Evolutionary conservation across 2,797 vertebrate species (phyloP), one percentile per base, ranked within the genome.

Genomic region (Melanotaenia nigrans): DNA sequence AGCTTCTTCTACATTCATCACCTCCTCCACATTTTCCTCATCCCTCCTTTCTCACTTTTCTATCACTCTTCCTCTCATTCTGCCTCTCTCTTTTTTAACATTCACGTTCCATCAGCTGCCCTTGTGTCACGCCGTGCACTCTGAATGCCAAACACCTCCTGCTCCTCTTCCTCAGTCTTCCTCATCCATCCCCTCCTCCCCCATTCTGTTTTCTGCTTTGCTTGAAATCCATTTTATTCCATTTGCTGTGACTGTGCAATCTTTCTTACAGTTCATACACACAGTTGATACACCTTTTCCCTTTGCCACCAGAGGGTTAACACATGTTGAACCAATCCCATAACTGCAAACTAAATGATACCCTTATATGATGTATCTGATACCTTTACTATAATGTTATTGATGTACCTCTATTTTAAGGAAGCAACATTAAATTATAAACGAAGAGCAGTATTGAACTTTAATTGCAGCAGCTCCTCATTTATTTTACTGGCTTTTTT

Each of bases 31-130:
- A 49, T 62, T 83, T 73, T 74, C 73, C 66, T 85, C 81, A 70
- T 73, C 61, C 49, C 73, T 68, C 62, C 64, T 30, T 71, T 73
- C 77, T 78, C 80, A 84, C 78, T 62, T 66, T 80, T 77, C 64
- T 18, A 62, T 81, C 79, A 61, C 64, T 67, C 74, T 47, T 33
- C 65, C 71, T 77, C 72, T 61, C 62, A 73, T 55, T 60, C 72
- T 59, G 42, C 67, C 77, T 64, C 67, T 68, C 63, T 62, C 38
- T 72, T 63, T 86, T 83, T 89, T 85, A 88, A 80, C 79, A 85
- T 87, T 90, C 86, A 78, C 61, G 45, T 85, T 86, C 84, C 60
- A 74, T 86, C 83, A 87, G 83, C 88, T 90, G 87, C 84, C 81
- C 85, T 87, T 73, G 87, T 90, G 80, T 88, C 83, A 79, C 22